Evolutionary conservation across 2,113 vertebrate genomes (phyloP).

Genomic region (Vidua macroura): DNA sequence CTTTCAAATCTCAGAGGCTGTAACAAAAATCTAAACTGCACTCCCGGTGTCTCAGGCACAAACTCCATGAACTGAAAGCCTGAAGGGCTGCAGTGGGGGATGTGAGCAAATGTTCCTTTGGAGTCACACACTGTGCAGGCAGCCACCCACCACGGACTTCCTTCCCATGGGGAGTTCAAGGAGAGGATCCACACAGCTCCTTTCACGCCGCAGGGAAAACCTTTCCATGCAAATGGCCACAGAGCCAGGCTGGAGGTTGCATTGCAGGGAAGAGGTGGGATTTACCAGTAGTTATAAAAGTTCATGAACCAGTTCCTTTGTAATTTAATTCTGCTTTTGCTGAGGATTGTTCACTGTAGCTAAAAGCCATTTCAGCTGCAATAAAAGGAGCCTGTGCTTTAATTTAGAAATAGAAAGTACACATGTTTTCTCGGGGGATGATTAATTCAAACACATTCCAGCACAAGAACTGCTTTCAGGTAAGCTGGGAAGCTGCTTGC

Average conservation of each 20-base stretch:
- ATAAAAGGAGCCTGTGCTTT: neutral
- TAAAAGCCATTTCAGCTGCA: neutral
- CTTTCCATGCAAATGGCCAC: neutral
- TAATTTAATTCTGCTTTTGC: neutral
- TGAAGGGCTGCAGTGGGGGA: neutral
- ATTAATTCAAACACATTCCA: neutral
- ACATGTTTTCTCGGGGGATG: neutral
- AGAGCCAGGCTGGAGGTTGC: fast-evolving
- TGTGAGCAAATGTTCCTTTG: neutral
- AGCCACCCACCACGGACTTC: neutral
- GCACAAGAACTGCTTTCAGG: neutral
- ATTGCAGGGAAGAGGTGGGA: neutral
- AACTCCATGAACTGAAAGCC: neutral
- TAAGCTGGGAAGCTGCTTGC: neutral
- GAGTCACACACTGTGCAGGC: neutral
- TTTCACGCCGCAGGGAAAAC: neutral
- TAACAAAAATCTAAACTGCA: neutral
- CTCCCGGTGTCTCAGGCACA: neutral
- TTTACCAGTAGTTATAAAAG: neutral
- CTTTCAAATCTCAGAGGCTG: neutral
- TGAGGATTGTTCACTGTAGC: neutral
- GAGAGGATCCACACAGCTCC: neutral
- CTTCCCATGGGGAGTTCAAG: fast-evolving
- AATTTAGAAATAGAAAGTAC: neutral
- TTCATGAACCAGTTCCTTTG: neutral